Conservation (phyloP, 2,113 vertebrate species). For the Psephotus haematonotus region DNA sequence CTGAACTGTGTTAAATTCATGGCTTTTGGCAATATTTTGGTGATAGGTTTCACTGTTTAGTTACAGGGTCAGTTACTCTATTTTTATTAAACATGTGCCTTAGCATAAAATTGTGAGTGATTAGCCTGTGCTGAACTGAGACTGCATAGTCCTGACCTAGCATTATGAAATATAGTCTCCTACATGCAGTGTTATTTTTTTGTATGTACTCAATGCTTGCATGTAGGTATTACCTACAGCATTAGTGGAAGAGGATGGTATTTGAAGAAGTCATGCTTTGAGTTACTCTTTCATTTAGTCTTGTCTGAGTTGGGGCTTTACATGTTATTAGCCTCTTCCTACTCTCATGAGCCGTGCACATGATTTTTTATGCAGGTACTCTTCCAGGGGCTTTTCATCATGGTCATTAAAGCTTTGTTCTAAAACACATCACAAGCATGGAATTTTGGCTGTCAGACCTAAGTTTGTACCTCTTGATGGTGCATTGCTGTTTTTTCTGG, state of each 20-base stretch:
- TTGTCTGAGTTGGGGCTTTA: not conserved
- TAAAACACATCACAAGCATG: not conserved
- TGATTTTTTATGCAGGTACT: not conserved
- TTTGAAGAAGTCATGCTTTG: not conserved
- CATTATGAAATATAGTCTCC: not conserved
- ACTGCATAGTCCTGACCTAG: not conserved
- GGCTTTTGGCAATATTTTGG: not conserved
- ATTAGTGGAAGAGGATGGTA: not conserved
- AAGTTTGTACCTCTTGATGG: not conserved
- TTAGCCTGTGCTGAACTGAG: not conserved
- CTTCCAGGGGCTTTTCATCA: not conserved
- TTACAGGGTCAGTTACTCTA: not conserved
- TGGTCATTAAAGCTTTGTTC: not conserved
- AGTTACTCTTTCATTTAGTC: not conserved
- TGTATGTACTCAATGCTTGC: not conserved
- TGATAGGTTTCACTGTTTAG: not conserved
- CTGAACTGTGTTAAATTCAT: not conserved
- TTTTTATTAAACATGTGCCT: not conserved
- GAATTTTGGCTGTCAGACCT: conserved; percentile 14
- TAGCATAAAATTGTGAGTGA: not conserved
- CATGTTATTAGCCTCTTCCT: not conserved
- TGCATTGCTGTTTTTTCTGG: conserved; percentile 51
- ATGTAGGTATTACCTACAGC: not conserved
- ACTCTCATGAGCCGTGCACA: not conserved
- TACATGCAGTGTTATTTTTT: not conserved